Conservation (phyloP, 1,140 invertebrate genomes). For the Plectrocnemia conspersa region DNA sequence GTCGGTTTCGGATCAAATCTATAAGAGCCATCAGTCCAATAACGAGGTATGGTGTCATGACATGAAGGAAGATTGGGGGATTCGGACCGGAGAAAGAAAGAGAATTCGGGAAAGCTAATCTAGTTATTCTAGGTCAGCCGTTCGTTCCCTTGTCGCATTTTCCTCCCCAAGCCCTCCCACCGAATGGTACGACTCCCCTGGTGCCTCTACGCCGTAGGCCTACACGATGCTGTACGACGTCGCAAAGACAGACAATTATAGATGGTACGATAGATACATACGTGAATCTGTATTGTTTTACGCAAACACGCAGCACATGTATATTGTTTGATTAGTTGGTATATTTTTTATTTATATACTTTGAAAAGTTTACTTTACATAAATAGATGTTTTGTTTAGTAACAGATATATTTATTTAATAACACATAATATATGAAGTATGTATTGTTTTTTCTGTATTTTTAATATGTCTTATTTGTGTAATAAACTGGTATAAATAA, state of each 20-base stretch:
- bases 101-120: slow-evolving; percentile 31
- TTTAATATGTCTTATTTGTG: too few species aligned
- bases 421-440: too few species aligned
- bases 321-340: too few species aligned
- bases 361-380: too few species aligned
- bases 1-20: slow-evolving; percentile 7
- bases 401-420: too few species aligned
- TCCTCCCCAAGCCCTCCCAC: slow-evolving; percentile 8
- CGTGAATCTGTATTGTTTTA: too few species aligned
- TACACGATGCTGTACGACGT: not conserved
- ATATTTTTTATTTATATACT: too few species aligned
- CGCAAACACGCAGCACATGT: too few species aligned
- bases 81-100: slow-evolving; percentile 10
- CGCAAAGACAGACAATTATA: slow-evolving; percentile 7
- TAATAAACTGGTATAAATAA: too few species aligned
- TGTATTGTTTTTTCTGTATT: too few species aligned
- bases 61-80: not conserved
- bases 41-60: slow-evolving; percentile 11
- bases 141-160: slow-evolving; percentile 33
- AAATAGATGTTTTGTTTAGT: too few species aligned
- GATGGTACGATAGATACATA: too few species aligned
- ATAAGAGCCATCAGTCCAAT: slow-evolving; percentile 12
- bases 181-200: slow-evolving; percentile 2
- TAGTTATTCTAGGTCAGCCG: slow-evolving; percentile 35
- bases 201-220: slow-evolving; percentile 1